These are phyloP conservation scores for Pentamera pediparva DNA, from an alignment of 53 echinoderm and acorn worm species.

Conservation along the genomic window DNA sequence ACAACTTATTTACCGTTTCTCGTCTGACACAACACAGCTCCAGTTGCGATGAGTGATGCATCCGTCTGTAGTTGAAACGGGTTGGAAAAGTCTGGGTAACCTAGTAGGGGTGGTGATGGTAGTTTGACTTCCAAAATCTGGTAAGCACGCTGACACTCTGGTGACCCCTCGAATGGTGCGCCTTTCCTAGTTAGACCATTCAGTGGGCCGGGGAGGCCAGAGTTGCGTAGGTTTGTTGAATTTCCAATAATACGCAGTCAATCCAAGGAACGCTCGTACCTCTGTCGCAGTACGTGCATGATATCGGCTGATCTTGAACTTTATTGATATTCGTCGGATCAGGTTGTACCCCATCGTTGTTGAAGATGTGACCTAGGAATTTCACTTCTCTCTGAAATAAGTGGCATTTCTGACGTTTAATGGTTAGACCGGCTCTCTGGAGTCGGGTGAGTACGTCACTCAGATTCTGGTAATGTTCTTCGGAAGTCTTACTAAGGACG, in stretches of 20 bases:
- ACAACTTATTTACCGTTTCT: not conserved
- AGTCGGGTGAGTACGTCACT: not conserved
- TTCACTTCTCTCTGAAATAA: conserved; percentile 16
- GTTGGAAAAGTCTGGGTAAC: not conserved
- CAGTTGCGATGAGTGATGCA: not conserved
- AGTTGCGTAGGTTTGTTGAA: not conserved
- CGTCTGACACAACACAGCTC: not conserved
- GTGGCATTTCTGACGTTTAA: not conserved
- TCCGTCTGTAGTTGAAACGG: not conserved
- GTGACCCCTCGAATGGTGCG: not conserved
- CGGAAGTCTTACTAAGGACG: not conserved
- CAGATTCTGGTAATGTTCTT: not conserved
- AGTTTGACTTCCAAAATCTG: not conserved
- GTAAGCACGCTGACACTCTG: not conserved
- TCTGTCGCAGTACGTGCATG: not conserved
- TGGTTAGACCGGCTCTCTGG: not conserved
- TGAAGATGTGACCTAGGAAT: conserved; percentile 5
- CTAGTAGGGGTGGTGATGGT: not conserved
- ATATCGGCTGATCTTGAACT: not conserved
- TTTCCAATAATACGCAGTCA: not conserved
- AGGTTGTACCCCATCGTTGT: not conserved
- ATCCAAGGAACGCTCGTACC: conserved; percentile 15
- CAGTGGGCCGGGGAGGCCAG: not conserved
- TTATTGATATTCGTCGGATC: not conserved
- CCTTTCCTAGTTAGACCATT: not conserved